A percentile compares a stretch with the other conserved stretches of the same genome.
Conservation (phyloP, 1,140 invertebrate species). For the Paraescarpia echinospica region DNA sequence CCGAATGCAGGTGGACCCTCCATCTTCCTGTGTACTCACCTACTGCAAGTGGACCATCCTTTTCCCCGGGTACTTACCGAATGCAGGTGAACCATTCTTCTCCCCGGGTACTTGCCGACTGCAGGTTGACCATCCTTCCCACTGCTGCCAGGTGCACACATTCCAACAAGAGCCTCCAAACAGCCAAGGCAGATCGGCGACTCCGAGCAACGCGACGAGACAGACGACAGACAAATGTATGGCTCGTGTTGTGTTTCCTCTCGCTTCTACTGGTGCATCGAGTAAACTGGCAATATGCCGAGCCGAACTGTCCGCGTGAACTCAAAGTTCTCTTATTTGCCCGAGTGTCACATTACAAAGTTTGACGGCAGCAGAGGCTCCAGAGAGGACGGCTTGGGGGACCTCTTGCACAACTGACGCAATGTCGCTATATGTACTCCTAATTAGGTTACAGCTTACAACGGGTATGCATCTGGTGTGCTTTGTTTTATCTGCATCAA, state of each 20-base stretch:
- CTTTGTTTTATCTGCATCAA: no score
- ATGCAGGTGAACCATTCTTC: neutral
- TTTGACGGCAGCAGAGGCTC: neutral
- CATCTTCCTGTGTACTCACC: no score
- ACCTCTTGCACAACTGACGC: neutral
- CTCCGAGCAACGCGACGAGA: neutral
- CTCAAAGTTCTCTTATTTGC: neutral
- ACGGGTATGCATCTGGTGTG: no score
- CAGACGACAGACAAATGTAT: neutral
- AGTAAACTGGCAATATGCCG: neutral
- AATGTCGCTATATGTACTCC: neutral
- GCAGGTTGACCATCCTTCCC: neutral
- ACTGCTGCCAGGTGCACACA: neutral
- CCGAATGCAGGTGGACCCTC: no score
- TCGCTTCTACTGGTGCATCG: neutral
- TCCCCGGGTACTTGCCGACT: neutral
- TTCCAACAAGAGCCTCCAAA: neutral
- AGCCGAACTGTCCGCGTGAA: neutral
- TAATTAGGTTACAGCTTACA: no score
- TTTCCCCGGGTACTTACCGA: neutral
- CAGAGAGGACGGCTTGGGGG: neutral
- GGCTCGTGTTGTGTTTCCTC: neutral
- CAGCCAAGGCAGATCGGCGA: neutral
- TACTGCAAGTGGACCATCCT: no score
- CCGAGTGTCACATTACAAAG: neutral